Percentiles rank a stretch among this genome's conserved stretches.
Conservation (phyloP, 2,888 invertebrate genomes). For the Dysmachus trigonus region DNA sequence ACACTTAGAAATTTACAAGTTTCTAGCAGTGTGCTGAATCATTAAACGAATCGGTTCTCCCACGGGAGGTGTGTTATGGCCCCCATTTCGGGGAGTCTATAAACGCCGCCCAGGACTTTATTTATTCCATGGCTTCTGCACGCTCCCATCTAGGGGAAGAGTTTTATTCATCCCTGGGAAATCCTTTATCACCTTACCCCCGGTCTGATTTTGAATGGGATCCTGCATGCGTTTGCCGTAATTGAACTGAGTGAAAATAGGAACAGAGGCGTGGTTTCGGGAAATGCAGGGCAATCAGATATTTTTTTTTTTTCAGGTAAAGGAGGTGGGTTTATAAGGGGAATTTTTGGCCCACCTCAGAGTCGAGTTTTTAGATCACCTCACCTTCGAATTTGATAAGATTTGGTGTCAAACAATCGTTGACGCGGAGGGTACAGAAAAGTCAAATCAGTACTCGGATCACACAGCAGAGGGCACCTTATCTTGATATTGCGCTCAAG, state of each 20-base stretch:
- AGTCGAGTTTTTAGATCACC: too few species aligned
- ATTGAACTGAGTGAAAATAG: neutral
- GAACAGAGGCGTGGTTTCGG: neutral
- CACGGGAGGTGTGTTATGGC: neutral
- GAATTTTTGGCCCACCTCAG: too few species aligned
- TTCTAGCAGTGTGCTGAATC: constrained; percentile 19
- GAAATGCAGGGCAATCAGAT: neutral
- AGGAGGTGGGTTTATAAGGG: too few species aligned
- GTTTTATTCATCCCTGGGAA: neutral
- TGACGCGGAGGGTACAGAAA: too few species aligned
- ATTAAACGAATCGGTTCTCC: neutral
- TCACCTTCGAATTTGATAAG: too few species aligned
- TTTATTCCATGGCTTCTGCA: neutral
- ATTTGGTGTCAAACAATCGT: too few species aligned
- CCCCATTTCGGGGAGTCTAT: neutral
- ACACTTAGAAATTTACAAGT: constrained; percentile 21
- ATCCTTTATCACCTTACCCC: neutral
- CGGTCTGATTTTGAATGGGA: neutral
- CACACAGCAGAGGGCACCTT: too few species aligned
- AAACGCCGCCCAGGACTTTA: constrained; percentile 4
- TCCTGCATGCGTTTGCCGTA: neutral
- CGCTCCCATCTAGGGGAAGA: neutral
- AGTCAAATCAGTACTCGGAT: too few species aligned
- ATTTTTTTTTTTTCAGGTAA: too few species aligned
- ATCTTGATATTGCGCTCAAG: too few species aligned